phyloP scores from a whole-genome alignment of 2,888 invertebrate genomes.

The Drosophila testacea region DNA sequence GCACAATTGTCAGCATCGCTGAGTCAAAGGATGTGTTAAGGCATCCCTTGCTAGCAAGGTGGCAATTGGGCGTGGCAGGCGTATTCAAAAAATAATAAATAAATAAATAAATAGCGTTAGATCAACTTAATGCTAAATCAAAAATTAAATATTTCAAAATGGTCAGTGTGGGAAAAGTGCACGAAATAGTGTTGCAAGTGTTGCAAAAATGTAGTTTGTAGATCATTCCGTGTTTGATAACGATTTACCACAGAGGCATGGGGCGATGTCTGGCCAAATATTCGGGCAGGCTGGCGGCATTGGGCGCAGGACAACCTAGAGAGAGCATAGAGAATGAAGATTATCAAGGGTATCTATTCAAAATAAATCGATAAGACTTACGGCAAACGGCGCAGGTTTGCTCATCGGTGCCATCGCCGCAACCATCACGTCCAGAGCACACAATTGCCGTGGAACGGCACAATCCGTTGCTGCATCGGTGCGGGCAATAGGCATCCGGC shows the following conservation, averaged over 20 bases:
- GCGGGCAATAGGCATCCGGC: slow-evolving; percentile 88
- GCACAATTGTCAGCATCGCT: slow-evolving; percentile 84
- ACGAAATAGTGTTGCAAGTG: slow-evolving; percentile 37
- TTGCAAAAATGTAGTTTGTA: slow-evolving; percentile 10
- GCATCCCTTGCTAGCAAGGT: slow-evolving; percentile 85
- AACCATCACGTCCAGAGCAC: slow-evolving; percentile 95
- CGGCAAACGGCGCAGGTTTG: slow-evolving; percentile 93
- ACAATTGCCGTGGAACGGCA: slow-evolving; percentile 95
- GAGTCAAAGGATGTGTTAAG: slow-evolving; percentile 78
- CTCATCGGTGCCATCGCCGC: slow-evolving; percentile 96
- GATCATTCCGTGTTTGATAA: neutral
- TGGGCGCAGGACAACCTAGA: slow-evolving; percentile 87
- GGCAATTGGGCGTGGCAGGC: slow-evolving; percentile 80
- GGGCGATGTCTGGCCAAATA: slow-evolving; percentile 80
- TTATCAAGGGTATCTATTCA: neutral
- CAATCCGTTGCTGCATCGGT: slow-evolving; percentile 93
- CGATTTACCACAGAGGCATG: slow-evolving; percentile 82
- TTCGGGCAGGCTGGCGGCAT: slow-evolving; percentile 65
- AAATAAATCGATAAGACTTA: slow-evolving; percentile 87
- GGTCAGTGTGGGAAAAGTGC: slow-evolving; percentile 45
- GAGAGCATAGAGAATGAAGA: neutral
- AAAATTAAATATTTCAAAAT: slow-evolving; percentile 56
- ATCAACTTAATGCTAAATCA: slow-evolving; percentile 76
- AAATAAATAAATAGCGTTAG: slow-evolving; percentile 75
- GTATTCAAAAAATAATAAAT: slow-evolving; percentile 65